Evolutionary conservation across 2,113 vertebrate species (phyloP), one percentile per base, ranked within the genome.

Genomic region (Gymnogyps californianus): DNA sequence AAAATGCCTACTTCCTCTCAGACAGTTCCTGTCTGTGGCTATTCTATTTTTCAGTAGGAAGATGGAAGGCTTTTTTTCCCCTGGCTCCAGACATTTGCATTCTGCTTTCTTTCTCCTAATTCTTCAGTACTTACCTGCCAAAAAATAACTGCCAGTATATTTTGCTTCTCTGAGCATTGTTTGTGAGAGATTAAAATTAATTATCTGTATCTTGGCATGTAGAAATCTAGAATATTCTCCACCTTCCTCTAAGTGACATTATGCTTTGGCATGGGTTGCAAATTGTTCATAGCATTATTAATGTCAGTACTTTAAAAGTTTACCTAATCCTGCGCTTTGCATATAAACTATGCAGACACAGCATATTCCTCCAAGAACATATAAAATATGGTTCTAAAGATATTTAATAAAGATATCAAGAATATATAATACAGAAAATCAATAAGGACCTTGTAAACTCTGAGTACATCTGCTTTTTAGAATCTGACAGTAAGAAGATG

Each of bases 111-210:
- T 89, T 94, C 58, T 29, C 51, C 20, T 79, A 94, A 72, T 65
- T 88, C 75, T 93, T 96, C 71, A 78, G 86, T 71, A 83, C 32
- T 54, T 75, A 75, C 46, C 58, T 44, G 77, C 83, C 93, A 96
- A 96, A 90, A 96, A 94, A 85, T 49, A 92, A 87, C 46, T 51
- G 31, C 10, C 40, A 49, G 40, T 22, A 6, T 64, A 29, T 58
- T 76, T 66, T 36, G 89, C 69, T 91, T 93, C 62, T 90, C 31
- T 79, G 55, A 40, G 21, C 5, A 17, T 32, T 80, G 21, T 72
- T 94, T 59, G 69, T 79, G 82, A 93, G 76, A 80, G 78, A 94
- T 36, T 64, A 62, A 91, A 91, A 92, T 93, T 80, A 96, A 80
- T 93, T 84, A 89, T 90, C 79, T 86, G 16, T 28, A 28, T 95